Conservation (phyloP, 2,888 invertebrate species). For the Lissonota sp. region DNA sequence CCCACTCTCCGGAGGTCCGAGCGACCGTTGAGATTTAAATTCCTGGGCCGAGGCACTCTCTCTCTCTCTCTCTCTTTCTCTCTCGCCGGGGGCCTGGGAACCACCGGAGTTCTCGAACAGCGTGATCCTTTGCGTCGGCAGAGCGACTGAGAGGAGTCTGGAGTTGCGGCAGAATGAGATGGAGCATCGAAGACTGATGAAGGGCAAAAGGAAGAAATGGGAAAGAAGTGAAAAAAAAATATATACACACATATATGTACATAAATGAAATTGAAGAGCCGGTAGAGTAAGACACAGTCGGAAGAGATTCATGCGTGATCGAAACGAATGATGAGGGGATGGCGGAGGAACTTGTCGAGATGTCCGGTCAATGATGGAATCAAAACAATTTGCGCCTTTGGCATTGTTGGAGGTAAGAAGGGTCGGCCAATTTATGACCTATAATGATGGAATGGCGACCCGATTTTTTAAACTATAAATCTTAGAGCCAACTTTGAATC, state of each 20-base stretch:
- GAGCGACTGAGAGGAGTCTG: slow-evolving; percentile 57
- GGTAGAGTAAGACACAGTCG: slow-evolving; percentile 50
- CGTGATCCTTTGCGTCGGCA: slow-evolving; percentile 50
- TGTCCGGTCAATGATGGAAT: slow-evolving; percentile 42
- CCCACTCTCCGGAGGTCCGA: slow-evolving; percentile 68
- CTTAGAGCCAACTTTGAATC: too few relatives aligned
- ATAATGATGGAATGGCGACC: too few relatives aligned
- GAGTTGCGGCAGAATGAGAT: slow-evolving; percentile 32
- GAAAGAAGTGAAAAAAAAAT: not conserved
- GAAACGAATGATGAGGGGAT: slow-evolving; percentile 21
- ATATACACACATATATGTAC: not conserved
- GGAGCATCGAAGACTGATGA: slow-evolving; percentile 57
- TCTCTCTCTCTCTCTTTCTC: not conserved
- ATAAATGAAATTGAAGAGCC: slow-evolving; percentile 19
- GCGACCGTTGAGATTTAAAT: slow-evolving; percentile 84
- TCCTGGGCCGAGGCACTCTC: slow-evolving; percentile 73
- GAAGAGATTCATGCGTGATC: slow-evolving; percentile 32
- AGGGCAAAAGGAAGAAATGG: slow-evolving; percentile 28
- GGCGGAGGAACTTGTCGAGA: slow-evolving; percentile 24
- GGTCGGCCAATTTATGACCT: not conserved
- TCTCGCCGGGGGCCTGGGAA: slow-evolving; percentile 75
- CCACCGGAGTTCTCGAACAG: slow-evolving; percentile 48
- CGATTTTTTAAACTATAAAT: too few relatives aligned
- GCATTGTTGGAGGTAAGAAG: slow-evolving; percentile 4
- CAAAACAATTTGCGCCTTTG: slow-evolving; percentile 35